Evolutionary conservation across 2,113 vertebrate species (phyloP).

Genomic region (Tilapia sparmanii): DNA sequence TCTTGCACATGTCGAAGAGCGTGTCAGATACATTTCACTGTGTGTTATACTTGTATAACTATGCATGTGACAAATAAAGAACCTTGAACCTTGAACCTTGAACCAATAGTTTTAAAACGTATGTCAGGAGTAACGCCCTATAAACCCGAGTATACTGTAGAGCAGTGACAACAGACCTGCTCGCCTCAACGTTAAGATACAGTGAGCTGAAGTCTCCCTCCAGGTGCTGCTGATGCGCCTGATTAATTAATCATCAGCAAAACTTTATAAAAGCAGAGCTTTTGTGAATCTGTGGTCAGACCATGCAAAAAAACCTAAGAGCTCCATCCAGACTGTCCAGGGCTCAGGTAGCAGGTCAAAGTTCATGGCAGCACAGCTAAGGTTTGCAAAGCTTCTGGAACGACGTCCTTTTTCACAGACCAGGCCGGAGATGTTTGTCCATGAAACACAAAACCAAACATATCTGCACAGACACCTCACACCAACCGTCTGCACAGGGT

Average conservation of each 20-base stretch:
- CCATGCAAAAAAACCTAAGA: not conserved
- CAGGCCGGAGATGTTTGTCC: not conserved
- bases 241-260: not conserved
- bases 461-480: fast-evolving
- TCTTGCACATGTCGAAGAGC: too few relatives aligned
- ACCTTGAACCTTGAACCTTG: too few relatives aligned
- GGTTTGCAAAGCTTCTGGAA: not conserved
- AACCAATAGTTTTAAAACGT: too few relatives aligned
- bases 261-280: not conserved
- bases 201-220: not conserved
- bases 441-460: not conserved
- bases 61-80: too few relatives aligned
- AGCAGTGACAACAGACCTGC: not conserved
- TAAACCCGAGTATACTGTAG: not conserved
- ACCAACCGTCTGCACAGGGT: fast-evolving
- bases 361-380: not conserved
- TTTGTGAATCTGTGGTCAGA: not conserved
- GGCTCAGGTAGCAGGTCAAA: not conserved
- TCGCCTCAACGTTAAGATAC: not conserved
- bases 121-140: not conserved
- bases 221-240: not conserved
- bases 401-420: not conserved
- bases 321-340: not conserved
- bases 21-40: too few relatives aligned
- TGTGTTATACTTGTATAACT: too few relatives aligned